Base-by-base conservation (phyloP, 2,888 invertebrate species). In the Baronia brevicornis region DNA sequence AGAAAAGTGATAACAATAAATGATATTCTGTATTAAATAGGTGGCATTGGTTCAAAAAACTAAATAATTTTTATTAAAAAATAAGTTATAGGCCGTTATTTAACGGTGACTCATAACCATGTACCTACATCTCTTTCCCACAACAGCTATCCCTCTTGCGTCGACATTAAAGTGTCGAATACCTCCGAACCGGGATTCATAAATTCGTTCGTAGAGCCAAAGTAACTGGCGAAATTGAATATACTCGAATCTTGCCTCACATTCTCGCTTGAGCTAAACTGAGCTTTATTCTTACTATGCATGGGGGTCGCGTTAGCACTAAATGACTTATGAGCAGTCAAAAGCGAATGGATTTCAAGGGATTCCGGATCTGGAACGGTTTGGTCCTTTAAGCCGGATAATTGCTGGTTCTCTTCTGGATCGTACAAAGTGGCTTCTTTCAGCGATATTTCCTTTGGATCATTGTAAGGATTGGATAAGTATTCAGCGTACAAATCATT, bases 151-250 rank as follows among this genome's bases (percentile, higher is more conserved):
- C 80, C 80, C 8, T 82, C 82, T 5, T 71, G 71, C 1, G 71
- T 57, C 1, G 75, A 62, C 63, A 78, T 61, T 5, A 84, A 40
- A 0, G 67, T 65, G 20, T 85, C 80, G 43, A 88, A 91, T 3
- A 89, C 86, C 49, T 91, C 90, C 0, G 90, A 88, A 0, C 89
- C 89, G 0, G 86, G 85, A 3, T 88, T 87, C 39, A 86, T 84
- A 37, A 65, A 68, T 5, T 80, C 82, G 21, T 84, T 80, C 22
- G 84, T 84, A 2, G 75, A 74, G 1, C 84, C 79, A 51, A 91
- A 91, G 58, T 90, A 91, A 54, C 87, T 90, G 0, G 89, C 82
- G 46, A 90, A 89, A 44, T 87, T 88, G 48, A 89, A 89, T 37
- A 87, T 75, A 47, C 78, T 68, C 2, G 77, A 74, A 11, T 77